Evolutionary conservation across 2,888 invertebrate species (phyloP).

Genomic region (Amphipyra tragopoginis): DNA sequence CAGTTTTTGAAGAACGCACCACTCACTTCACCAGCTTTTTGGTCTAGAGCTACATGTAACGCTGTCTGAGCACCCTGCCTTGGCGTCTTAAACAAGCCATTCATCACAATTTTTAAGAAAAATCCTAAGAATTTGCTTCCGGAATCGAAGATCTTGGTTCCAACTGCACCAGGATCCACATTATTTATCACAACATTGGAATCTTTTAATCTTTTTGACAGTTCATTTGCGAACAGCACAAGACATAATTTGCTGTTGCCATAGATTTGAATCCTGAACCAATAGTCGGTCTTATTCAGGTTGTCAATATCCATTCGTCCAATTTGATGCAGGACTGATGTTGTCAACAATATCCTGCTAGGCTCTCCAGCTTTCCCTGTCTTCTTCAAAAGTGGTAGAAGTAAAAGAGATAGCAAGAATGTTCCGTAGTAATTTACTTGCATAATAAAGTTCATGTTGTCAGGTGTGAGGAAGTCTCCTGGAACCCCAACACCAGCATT

Average conservation of each 20-base stretch:
- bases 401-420: constrained; percentile 95
- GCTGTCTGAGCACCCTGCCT: constrained; percentile 94
- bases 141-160: constrained; percentile 92
- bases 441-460: constrained; percentile 95
- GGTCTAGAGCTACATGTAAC: constrained; percentile 90
- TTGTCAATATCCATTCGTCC: constrained; percentile 92
- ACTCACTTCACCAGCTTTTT: constrained; percentile 86
- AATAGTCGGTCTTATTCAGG: constrained; percentile 86
- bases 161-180: constrained; percentile 95
- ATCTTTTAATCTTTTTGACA: constrained; percentile 91
- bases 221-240: constrained; percentile 92
- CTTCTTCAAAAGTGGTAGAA: constrained; percentile 93
- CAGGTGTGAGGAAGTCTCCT: constrained; percentile 89
- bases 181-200: constrained; percentile 93
- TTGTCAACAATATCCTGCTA: constrained; percentile 93
- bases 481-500: constrained; percentile 93
- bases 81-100: constrained; percentile 91
- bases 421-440: constrained; percentile 98
- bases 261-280: constrained; percentile 85
- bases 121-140: constrained; percentile 77
- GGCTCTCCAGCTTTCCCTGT: constrained; percentile 84
- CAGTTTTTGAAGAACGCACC: constrained; percentile 94
- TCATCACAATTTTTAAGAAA: constrained; percentile 87
- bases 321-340: constrained; percentile 92
- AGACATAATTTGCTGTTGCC: constrained; percentile 92